A percentile compares a stretch with the other conserved stretches of the same genome.
These are phyloP conservation scores for Hermetia illucens DNA, from an alignment of 1,140 invertebrate species.

Conservation along the genomic window DNA sequence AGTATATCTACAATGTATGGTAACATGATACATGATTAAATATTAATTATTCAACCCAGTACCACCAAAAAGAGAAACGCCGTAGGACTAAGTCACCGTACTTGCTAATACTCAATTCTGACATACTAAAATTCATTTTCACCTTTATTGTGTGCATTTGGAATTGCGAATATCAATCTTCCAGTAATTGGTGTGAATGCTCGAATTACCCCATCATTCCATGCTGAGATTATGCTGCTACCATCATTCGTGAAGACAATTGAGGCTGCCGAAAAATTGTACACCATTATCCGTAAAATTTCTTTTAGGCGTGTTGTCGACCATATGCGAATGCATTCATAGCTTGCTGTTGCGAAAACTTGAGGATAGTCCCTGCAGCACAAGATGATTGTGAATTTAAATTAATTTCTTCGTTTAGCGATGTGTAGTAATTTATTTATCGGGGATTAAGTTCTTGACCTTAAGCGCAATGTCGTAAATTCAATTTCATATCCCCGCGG, in stretches of 20 bases:
- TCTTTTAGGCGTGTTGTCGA: slow-evolving; percentile 57
- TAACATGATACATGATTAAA: too few relatives aligned
- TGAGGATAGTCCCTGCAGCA: slow-evolving; percentile 60
- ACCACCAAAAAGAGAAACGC: too few relatives aligned
- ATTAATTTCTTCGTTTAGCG: too few relatives aligned
- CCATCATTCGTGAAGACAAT: slow-evolving; percentile 66
- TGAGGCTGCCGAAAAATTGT: slow-evolving; percentile 71
- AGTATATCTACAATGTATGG: too few relatives aligned
- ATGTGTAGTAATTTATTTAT: too few relatives aligned
- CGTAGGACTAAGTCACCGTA: too few relatives aligned
- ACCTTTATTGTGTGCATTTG: slow-evolving; percentile 76
- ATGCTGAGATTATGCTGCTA: slow-evolving; percentile 59
- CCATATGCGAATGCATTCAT: slow-evolving; percentile 77
- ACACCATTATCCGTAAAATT: slow-evolving; percentile 64
- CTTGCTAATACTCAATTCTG: too few relatives aligned
- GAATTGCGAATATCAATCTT: slow-evolving; percentile 59
- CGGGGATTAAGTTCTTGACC: too few relatives aligned
- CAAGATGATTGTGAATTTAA: too few relatives aligned
- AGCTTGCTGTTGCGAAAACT: slow-evolving; percentile 73
- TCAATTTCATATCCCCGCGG: too few relatives aligned
- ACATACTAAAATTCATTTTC: slow-evolving; percentile 49
- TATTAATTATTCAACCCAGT: too few relatives aligned
- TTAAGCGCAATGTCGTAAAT: too few relatives aligned
- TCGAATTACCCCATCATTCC: slow-evolving; percentile 80
- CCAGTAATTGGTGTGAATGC: slow-evolving; percentile 74